Base-by-base conservation (phyloP, 2,797 vertebrate species). In the Anguilla obscura region DNA sequence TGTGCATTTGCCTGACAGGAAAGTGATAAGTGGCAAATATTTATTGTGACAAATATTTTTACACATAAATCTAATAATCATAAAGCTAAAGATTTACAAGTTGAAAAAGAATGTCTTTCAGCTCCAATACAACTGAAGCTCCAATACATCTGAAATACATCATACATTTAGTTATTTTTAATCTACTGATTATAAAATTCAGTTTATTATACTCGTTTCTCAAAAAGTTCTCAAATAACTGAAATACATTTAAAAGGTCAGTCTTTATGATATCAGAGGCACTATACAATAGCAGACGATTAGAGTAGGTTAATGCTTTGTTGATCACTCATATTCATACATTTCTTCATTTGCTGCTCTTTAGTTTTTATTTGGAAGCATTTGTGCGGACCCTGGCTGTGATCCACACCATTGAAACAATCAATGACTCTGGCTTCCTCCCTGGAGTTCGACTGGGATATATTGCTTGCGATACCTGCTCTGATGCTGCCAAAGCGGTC, bases 381-480 rank as follows among this genome's bases (percentile, higher is more conserved):
- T 95, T 94, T 40, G 3, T 93, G 36, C 58, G 14, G 2, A 89
- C 91, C 2, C 87, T 95, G 87, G 91, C 92, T 52, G 3, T 21
- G 18, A 93, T 94, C 30, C 88, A 94, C 21, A 91, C 92, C 33
- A 94, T 94, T 0, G 93, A 95, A 58, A 18, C 18, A 5, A 90
- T 95, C 58, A 95, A 95, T 48, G 91, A 91, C 50, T 90, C 88
- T 0, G 88, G 84, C 14, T 89, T 95, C 83, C 92, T 95, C 12
- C 94, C 94, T 0, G 93, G 93, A 10, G 88, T 94, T 87, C 95
- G 93, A 89, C 94, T 98, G 89, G 97, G 97, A 0, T 98, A 98
- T 21, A 93, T 94, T 89, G 96, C 97, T 91, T 94, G 96, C 0
- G 97, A 98, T 91, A 97, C 96, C 0, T 98, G 97, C 91, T 93